Base-by-base conservation (phyloP, 2,113 vertebrate species). In the Albula glossodonta region DNA sequence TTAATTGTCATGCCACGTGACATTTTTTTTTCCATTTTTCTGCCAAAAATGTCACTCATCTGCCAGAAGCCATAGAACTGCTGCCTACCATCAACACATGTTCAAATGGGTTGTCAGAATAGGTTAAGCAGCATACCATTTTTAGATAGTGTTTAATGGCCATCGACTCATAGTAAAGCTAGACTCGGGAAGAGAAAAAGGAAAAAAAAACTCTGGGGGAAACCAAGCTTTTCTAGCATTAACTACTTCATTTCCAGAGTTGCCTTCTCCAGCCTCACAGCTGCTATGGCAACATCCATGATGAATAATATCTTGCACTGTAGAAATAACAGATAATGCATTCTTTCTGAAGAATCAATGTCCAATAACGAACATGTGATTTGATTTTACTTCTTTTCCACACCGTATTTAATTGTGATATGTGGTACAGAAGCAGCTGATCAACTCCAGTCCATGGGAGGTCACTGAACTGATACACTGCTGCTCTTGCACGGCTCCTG, bases 31-130 rank as follows among this genome's bases (percentile, higher is more conserved):
- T 81, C 80, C 22, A 17, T 12, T 11, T 8, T 51, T 53, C n/a
- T 81, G 80, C 80, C 80, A 53, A 81, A 81, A 52, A 81, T 53
- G 51, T 4, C 17, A 31, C n/a, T 12, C 80, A 79, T 10, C 51
- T 25, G 11, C 51, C 49, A 51, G 10, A 9, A 53, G 51, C 51
- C 13, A 17, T 53, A 22, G 8, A 4, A 17, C 53, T 74, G 79
- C 85, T 87, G 89, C 86, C 89, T 92, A 91, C 87, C 92, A 90
- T 89, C 90, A 89, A 78, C 52, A 86, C 88, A 90, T 87, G 89
- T 87, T 87, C 84, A 84, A 84, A 86, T 52, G 84, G 83, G 80
- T 85, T 88, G 91, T 88, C 88, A 90, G 82, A 52, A 83, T 12
- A 5, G 49, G 87, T 93, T 84, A 90, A 83, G 81, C 4, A 87